Base-by-base conservation (phyloP, 2,888 invertebrate genomes). In the Synanthedon andrenaeformis region DNA sequence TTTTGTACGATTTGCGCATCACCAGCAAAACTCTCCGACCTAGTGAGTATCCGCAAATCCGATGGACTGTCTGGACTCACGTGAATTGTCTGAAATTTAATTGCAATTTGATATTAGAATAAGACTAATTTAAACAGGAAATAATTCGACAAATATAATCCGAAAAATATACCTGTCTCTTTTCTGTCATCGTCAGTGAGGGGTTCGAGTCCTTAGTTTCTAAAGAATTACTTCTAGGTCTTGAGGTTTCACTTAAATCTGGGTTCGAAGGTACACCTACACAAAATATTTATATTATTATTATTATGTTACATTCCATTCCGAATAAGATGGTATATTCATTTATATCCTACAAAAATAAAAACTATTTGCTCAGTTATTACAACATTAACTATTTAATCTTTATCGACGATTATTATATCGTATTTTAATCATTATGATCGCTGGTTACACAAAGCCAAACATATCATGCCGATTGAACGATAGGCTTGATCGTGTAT, bases 21-120 rank as follows among this genome's bases (percentile, higher is more conserved):
- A n/a, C 92, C 93, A 0, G 93, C 94, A 74, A 92, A 93, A 69
- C 93, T 94, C 66, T 93, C 92, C 0, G 92, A 92, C 58, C 91
- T 82, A 1, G 91, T 90, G 35, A 92, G 71, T 51, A 91, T 86
- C 3, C 90, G 80, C 14, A 89, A 75, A 63, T 91, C 91, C 11
- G 91, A 89, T 41, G 90, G 91, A 66, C 90, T 92, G 55, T 91
- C 91, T 3, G 91, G 90, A 53, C 89, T 85, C 3, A 85, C 86
- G 67, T 88, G 87, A 45, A 88, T 81, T 17, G 84, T 76, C 88
- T 88, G 67, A 12, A 67, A 69, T 10, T 35, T 2, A 10, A 35
- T 35, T 35, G 2, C 10, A 10, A 35, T 35, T 35, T 35, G 35
- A 10, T 35, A 35, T 35, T 35, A 35, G 8, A 35, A 35, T 35